Base-by-base conservation (phyloP, 1,140 invertebrate species). In the Aricia agestis region DNA sequence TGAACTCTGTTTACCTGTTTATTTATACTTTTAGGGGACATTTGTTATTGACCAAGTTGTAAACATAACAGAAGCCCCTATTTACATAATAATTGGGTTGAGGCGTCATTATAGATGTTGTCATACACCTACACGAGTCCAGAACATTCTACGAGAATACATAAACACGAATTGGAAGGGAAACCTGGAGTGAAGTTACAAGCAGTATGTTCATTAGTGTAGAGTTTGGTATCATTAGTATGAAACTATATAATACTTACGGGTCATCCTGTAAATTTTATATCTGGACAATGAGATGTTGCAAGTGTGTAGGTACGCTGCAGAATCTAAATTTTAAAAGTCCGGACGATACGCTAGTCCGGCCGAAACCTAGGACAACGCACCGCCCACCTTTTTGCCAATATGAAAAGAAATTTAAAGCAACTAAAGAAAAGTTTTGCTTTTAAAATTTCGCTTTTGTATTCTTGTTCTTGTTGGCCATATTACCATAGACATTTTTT, bases 291-390 rank as follows among this genome's bases (percentile, higher is more conserved):
- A 66, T 59, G 73, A 78, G 74, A 70, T 74, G 65, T 73, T 67
- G 18, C 18, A 69, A 59, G 7, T 3, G 9, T 69, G 59, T 15
- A 61, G 61, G 41, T 63, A 69, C 6, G 45, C 68, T 61, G 41
- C 32, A 63, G 17, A 69, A 42, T 67, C 17, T n/a, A 45, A 69
- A 6, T 19, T 69, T 61, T 18, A 45, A 70, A 83, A 84, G 78
- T 72, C 75, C 85, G 86, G 89, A 91, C 89, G 89, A 91, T 91
- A 91, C 89, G 89, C 85, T 90, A 87, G 83, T 83, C 87, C 82
- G 86, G 89, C 79, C 89, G 86, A 89, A 88, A 90, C 89, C 87
- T 89, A 84, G 83, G 87, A 88, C 86, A 90, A 91, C 89, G 89
- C 89, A 91, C 89, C 89, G 89, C 86, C 89, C 86, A 80, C 72